phyloP scores from a whole-genome alignment of 2,888 invertebrate genomes.

The Drosophila kokeensis region DNA sequence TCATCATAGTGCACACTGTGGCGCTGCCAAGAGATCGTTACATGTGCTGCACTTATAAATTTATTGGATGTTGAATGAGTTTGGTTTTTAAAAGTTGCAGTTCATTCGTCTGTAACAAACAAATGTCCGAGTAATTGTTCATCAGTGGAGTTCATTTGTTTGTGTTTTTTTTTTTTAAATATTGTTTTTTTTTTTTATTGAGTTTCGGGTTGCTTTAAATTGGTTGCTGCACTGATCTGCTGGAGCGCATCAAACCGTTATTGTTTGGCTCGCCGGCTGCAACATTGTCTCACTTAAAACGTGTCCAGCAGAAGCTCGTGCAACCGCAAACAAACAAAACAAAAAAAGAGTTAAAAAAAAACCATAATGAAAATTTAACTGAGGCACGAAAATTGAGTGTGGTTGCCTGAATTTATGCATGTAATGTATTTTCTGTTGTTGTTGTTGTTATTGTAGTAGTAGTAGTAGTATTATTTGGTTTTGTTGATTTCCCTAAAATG shows the following conservation, averaged over 20 bases:
- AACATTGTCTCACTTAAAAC: conserved; percentile 62
- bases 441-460: conserved; percentile 11
- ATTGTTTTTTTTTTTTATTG: conserved; percentile 45
- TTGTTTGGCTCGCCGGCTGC: conserved; percentile 35
- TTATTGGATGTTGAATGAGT: conserved; percentile 18
- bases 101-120: conserved; percentile 31
- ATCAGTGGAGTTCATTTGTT: conserved; percentile 49
- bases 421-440: conserved; percentile 28
- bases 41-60: conserved; percentile 7
- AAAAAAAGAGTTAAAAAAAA: neutral
- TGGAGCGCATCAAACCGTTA: conserved; percentile 66
- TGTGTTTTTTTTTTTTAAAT: neutral
- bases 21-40: neutral
- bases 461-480: conserved; percentile 32
- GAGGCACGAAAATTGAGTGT: conserved; percentile 77
- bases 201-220: conserved; percentile 59
- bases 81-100: conserved; percentile 14
- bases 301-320: conserved; percentile 57
- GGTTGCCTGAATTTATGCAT: conserved; percentile 45
- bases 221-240: conserved; percentile 53
- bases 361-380: conserved; percentile 76
- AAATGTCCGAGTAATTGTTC: conserved; percentile 23
- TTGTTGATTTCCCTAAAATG: conserved; percentile 77
- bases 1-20: neutral
- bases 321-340: conserved; percentile 66